Conservation (phyloP, 2,888 invertebrate genomes). For the Orchesella flavescens region DNA sequence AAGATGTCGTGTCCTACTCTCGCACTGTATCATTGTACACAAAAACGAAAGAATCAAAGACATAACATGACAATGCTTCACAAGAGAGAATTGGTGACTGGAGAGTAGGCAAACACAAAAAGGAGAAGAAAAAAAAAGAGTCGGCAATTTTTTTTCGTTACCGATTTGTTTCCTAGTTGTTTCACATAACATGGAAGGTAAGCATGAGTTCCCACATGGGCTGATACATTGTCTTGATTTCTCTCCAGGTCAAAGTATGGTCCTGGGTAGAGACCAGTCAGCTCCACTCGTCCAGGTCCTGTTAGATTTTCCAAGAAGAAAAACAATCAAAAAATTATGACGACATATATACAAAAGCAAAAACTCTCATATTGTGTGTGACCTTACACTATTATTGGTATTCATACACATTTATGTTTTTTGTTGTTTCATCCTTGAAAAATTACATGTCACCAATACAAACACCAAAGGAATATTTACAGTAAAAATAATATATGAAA, state of each 20-base stretch:
- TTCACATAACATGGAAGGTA: conserved; percentile 91
- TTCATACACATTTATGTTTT: not conserved
- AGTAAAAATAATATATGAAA: not conserved
- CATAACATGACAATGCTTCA: not conserved
- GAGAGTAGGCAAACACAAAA: not conserved
- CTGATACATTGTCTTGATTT: conserved; percentile 87
- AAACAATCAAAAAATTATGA: conserved; percentile 34
- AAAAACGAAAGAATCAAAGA: not conserved
- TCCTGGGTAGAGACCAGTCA: conserved; percentile 86
- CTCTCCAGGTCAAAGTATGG: conserved; percentile 89
- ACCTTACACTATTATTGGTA: too few species aligned
- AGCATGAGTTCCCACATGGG: conserved; percentile 91
- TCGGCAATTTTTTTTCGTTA: conserved; percentile 73
- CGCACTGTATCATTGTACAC: not conserved
- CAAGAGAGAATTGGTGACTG: not conserved
- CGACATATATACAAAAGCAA: not conserved
- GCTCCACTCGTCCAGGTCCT: conserved; percentile 73
- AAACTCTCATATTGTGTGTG: too few species aligned
- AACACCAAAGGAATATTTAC: not conserved
- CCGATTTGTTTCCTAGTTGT: conserved; percentile 92
- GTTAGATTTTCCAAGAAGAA: conserved; percentile 10
- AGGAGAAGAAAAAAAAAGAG: conserved; percentile 1
- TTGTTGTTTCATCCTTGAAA: not conserved
- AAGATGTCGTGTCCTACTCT: not conserved
- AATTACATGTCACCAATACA: not conserved